Conservation (phyloP, 2,113 vertebrate species). For the Rhea americana region DNA sequence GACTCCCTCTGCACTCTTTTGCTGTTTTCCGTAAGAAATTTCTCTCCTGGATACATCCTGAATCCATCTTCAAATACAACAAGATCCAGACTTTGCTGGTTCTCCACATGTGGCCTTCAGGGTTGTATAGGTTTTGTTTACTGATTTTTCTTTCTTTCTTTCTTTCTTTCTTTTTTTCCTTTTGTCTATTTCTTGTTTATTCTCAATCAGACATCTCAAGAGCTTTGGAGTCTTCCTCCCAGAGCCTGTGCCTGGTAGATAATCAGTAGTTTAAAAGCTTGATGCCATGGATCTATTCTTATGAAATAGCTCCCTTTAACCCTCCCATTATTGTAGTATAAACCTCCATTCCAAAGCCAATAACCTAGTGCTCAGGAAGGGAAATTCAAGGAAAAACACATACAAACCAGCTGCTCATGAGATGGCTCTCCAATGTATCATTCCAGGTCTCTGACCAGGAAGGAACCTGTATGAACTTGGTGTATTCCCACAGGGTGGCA, state of each 20-base stretch:
- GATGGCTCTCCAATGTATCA: neutral
- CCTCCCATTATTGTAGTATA: neutral
- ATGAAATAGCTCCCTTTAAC: neutral
- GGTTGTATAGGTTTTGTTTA: neutral
- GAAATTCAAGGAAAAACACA: neutral
- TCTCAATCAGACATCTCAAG: neutral
- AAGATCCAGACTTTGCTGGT: neutral
- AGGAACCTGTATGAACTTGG: neutral
- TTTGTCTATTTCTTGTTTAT: neutral
- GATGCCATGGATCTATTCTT: neutral
- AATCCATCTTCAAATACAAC: neutral
- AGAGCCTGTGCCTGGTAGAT: neutral
- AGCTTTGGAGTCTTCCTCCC: neutral
- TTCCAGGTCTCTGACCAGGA: neutral
- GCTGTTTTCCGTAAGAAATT: neutral
- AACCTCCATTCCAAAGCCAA: neutral
- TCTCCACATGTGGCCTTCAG: neutral
- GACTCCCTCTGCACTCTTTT: neutral
- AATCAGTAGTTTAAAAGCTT: neutral
- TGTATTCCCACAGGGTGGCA: neutral
- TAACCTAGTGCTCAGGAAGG: neutral
- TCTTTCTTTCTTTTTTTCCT: neutral
- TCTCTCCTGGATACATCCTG: neutral
- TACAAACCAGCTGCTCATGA: neutral
- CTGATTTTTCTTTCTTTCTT: neutral